Conservation (phyloP, 2,888 invertebrate genomes). For the Mycogona germanica region DNA sequence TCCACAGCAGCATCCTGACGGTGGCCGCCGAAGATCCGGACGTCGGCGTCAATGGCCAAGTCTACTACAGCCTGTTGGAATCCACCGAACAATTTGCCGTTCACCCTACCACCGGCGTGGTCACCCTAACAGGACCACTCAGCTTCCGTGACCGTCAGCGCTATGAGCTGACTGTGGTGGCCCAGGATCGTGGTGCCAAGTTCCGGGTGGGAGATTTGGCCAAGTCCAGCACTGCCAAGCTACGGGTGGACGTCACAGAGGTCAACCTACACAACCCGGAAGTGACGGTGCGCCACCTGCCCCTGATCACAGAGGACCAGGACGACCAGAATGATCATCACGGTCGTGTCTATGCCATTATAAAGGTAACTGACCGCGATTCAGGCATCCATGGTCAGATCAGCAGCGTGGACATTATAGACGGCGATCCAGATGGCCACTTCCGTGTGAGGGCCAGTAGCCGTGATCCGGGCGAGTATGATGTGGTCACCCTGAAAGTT, state of each 20-base stretch:
- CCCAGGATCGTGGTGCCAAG: constrained; percentile 67
- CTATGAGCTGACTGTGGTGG: constrained; percentile 65
- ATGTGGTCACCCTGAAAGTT: constrained; percentile 62
- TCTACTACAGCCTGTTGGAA: constrained; percentile 84
- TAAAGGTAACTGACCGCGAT: constrained; percentile 72
- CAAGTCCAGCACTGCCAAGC: constrained; percentile 12
- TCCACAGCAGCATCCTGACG: constrained; percentile 64
- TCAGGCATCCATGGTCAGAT: constrained; percentile 73
- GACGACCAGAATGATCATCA: too few relatives aligned
- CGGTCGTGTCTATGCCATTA: constrained; percentile 77
- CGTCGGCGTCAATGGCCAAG: constrained; percentile 87
- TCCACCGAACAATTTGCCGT: constrained; percentile 76
- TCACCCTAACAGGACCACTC: constrained; percentile 67
- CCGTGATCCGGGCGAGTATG: constrained; percentile 39
- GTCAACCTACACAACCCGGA: constrained; percentile 80
- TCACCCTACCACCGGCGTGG: constrained; percentile 81
- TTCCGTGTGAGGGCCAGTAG: constrained; percentile 59
- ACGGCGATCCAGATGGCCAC: constrained; percentile 80
- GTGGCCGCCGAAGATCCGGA: constrained; percentile 92
- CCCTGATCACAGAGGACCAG: constrained; percentile 64
- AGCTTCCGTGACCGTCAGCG: constrained; percentile 53
- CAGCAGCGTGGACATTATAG: constrained; percentile 64
- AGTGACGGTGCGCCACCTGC: constrained; percentile 63
- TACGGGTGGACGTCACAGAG: constrained; percentile 51
- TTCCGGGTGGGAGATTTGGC: constrained; percentile 32